Conservation (phyloP, 1,140 invertebrate species). For the Brachionus manjavacas region DNA sequence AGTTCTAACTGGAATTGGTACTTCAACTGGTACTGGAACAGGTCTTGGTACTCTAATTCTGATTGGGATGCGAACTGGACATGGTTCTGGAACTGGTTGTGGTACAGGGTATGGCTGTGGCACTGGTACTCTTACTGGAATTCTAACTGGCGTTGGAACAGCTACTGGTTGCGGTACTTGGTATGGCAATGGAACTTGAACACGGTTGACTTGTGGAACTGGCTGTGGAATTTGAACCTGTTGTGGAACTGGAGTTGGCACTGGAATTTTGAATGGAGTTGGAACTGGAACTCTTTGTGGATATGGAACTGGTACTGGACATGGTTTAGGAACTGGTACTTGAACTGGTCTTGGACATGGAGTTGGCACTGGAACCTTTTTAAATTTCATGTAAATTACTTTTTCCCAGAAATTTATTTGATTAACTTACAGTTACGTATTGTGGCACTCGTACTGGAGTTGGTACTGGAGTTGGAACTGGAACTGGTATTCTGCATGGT, state of each 20-base stretch:
- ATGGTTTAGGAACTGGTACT: not conserved
- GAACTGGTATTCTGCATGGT: not conserved
- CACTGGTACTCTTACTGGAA: slow-evolving; percentile 26
- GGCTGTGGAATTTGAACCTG: not conserved
- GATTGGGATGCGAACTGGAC: not conserved
- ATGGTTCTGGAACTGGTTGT: not conserved
- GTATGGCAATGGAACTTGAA: not conserved
- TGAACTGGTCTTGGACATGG: not conserved
- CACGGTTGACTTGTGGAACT: not conserved
- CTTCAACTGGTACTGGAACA: not conserved
- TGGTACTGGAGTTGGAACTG: slow-evolving; percentile 18
- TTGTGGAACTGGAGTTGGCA: not conserved
- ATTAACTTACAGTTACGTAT: not conserved
- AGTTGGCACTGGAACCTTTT: not conserved
- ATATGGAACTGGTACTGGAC: not conserved
- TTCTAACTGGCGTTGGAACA: not conserved
- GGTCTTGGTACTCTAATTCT: slow-evolving; percentile 17
- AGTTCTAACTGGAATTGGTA: not conserved
- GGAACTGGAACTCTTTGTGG: not conserved
- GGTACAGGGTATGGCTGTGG: slow-evolving; percentile 22
- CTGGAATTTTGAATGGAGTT: not conserved
- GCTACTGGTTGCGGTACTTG: slow-evolving; percentile 3
- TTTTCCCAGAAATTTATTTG: no score
- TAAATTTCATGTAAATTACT: no score
- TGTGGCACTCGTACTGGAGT: slow-evolving; percentile 6